Evolutionary conservation across 2,113 vertebrate species (phyloP).

Genomic region (Peromyscus californicus): DNA sequence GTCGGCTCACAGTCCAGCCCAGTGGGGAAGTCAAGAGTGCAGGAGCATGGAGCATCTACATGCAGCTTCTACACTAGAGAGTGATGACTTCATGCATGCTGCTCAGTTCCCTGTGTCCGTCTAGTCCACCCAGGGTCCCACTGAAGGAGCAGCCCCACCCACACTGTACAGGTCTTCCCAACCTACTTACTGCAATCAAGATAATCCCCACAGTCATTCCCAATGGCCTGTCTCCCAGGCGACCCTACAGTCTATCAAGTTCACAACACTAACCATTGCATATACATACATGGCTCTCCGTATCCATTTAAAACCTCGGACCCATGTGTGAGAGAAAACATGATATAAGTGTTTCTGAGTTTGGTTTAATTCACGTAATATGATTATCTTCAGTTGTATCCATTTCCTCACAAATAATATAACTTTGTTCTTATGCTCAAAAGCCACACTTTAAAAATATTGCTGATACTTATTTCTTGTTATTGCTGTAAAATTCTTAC

Average conservation of each 20-base stretch:
- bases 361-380: not conserved
- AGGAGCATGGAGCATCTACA: not conserved
- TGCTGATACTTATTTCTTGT: not conserved
- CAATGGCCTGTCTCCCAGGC: not conserved
- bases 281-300: not conserved
- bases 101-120: not conserved
- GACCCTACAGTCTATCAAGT: not conserved
- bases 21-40: not conserved
- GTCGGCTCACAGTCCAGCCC: not conserved
- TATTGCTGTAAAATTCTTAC: not conserved
- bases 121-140: not conserved
- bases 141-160: not conserved
- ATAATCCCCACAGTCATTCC: not conserved
- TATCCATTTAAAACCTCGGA: not conserved
- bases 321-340: not conserved
- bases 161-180: not conserved
- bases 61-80: not conserved
- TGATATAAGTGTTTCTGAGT: not conserved
- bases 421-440: not conserved
- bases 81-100: not conserved
- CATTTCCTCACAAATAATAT: not conserved
- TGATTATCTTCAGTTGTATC: not conserved
- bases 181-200: not conserved
- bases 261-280: not conserved
- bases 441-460: not conserved